Percentiles rank a stretch among this genome's conserved stretches.
Conservation (phyloP, 1,140 invertebrate species). For the Notospermus geniculatus region DNA sequence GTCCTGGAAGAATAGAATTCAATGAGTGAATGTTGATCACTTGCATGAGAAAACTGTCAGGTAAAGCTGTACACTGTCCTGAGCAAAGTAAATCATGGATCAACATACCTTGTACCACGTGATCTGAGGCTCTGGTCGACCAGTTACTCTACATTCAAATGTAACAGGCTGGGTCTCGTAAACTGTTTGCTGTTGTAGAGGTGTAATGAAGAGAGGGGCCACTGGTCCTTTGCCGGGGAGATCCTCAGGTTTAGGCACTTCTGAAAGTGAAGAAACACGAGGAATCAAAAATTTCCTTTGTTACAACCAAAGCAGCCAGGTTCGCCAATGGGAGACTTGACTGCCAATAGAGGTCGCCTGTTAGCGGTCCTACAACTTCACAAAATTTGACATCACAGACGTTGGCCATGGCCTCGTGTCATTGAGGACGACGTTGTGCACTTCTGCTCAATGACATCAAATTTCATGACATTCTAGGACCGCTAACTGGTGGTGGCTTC, state of each 20-base stretch:
- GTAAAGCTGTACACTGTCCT: no score
- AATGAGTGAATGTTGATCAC: not conserved
- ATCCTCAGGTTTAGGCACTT: constrained; percentile 36
- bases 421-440: no score
- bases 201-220: constrained; percentile 49
- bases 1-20: constrained; percentile 31
- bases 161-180: constrained; percentile 43
- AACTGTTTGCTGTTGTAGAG: constrained; percentile 43
- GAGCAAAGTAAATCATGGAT: no score
- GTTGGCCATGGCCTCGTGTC: no score
- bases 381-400: no score
- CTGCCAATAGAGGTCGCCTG: no score
- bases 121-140: constrained; percentile 74
- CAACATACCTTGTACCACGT: constrained; percentile 69
- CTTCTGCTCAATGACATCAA: no score
- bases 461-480: no score
- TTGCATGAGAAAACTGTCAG: not conserved
- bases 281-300: not conserved
- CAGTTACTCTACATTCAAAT: constrained; percentile 73
- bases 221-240: constrained; percentile 28
- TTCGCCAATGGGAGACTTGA: no score
- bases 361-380: no score
- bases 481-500: no score
- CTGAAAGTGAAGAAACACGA: constrained; percentile 3
- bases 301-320: no score